These are phyloP conservation scores for Drosophila kepulauana DNA, from an alignment of 1,140 invertebrate species.

Conservation along the genomic window DNA sequence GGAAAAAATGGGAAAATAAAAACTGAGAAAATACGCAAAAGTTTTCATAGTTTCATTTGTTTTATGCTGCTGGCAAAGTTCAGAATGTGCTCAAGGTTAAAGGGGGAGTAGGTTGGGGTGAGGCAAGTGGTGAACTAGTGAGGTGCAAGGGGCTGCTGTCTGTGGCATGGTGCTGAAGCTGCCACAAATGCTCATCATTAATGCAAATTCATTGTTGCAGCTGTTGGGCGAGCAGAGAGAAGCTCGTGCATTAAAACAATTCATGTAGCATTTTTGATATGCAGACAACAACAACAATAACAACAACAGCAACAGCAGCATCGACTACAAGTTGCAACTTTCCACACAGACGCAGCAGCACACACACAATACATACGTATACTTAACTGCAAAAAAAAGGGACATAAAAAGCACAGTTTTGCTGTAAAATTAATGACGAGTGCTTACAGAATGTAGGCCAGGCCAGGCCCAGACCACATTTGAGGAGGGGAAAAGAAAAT, in stretches of 20 bases:
- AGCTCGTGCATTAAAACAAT: conserved; percentile 67
- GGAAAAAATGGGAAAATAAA: conserved; percentile 40
- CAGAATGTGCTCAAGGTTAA: conserved; percentile 54
- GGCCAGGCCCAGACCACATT: conserved; percentile 44
- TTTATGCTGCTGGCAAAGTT: conserved; percentile 71
- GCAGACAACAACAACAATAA: conserved; percentile 36
- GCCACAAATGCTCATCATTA: conserved; percentile 70
- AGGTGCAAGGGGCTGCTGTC: conserved; percentile 9
- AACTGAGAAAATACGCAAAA: conserved; percentile 26
- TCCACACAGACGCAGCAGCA: conserved; percentile 18
- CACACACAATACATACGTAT: conserved; percentile 34
- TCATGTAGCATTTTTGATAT: conserved; percentile 73
- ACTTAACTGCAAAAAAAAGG: conserved; percentile 30
- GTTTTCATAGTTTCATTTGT: conserved; percentile 72
- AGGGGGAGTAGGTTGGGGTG: not conserved
- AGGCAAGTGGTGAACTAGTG: conserved; percentile 12
- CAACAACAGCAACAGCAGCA: conserved; percentile 18
- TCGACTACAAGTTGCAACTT: conserved; percentile 31
- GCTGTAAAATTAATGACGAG: conserved; percentile 58
- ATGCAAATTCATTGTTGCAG: conserved; percentile 81
- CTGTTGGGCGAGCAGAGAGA: conserved; percentile 10
- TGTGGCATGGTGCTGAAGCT: conserved; percentile 7
- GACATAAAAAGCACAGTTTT: conserved; percentile 47
- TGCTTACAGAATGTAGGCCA: conserved; percentile 54
- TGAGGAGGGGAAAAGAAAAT: conserved; percentile 2